These are phyloP conservation scores for Percopsis omiscomaycus DNA, from an alignment of 2,797 vertebrate genomes.

Conservation along the genomic window DNA sequence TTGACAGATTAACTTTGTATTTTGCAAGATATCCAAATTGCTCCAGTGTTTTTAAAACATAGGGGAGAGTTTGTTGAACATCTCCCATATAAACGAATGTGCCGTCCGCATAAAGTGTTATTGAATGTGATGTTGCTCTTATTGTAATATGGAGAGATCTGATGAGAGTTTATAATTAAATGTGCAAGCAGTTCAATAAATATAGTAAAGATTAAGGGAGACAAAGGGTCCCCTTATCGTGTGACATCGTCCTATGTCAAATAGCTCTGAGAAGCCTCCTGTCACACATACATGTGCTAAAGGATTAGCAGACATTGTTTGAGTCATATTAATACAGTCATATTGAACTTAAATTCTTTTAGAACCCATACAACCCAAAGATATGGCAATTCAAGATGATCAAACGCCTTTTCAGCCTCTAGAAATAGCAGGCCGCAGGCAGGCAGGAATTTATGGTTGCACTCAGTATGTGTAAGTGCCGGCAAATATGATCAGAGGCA, in stretches of 20 bases:
- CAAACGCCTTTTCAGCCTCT: slow-evolving; percentile 13
- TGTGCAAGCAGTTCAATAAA: slow-evolving; percentile 16
- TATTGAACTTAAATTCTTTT: slow-evolving; percentile 9
- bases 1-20: slow-evolving; percentile 18
- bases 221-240: slow-evolving; percentile 3
- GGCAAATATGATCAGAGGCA: slow-evolving; percentile 9
- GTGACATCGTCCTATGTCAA: not conserved
- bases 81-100: slow-evolving; percentile 16
- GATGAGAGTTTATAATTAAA: slow-evolving; percentile 6
- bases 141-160: not conserved
- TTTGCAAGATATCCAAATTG: slow-evolving; percentile 16
- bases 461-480: slow-evolving; percentile 13
- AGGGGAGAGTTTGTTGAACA: slow-evolving; percentile 11
- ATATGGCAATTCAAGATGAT: slow-evolving; percentile 6
- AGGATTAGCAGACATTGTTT: slow-evolving; percentile 6
- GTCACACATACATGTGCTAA: not conserved
- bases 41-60: slow-evolving; percentile 12
- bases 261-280: not conserved
- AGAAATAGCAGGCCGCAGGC: slow-evolving; percentile 6
- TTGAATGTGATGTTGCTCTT: slow-evolving; percentile 11
- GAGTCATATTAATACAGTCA: slow-evolving; percentile 16
- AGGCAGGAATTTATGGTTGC: slow-evolving; percentile 11
- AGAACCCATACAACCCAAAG: slow-evolving; percentile 10
- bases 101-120: slow-evolving; percentile 6
- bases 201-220: slow-evolving; percentile 10